Percentiles rank a stretch among this genome's conserved stretches.
Conservation (phyloP, 2,113 vertebrate species). For the Phasianus colchicus region DNA sequence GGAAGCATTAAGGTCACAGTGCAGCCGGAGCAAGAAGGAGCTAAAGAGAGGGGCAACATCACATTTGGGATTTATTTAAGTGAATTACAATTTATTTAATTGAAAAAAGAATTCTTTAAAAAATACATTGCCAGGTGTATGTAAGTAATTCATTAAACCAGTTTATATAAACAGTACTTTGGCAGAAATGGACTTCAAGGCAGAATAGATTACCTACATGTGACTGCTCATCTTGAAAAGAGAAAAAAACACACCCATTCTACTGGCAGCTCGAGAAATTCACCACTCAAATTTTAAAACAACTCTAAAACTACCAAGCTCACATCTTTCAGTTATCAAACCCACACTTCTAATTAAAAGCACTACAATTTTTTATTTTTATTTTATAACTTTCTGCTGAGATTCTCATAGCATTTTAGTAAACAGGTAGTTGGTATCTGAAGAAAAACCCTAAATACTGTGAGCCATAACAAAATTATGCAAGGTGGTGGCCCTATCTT, state of each 20-base stretch:
- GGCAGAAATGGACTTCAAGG: neutral
- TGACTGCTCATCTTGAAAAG: neutral
- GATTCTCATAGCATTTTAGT: neutral
- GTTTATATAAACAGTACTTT: neutral
- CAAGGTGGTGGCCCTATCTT: neutral
- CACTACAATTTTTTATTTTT: neutral
- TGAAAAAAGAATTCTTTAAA: neutral
- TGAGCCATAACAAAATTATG: neutral
- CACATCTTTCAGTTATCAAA: neutral
- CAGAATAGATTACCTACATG: neutral
- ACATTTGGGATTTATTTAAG: neutral
- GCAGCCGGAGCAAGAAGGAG: neutral
- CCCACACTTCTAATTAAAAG: neutral
- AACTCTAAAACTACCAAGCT: neutral
- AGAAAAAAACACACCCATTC: neutral
- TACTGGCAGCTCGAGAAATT: neutral
- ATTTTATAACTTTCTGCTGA: neutral
- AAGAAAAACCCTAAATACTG: neutral
- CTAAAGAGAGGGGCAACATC: neutral
- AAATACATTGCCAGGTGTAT: neutral
- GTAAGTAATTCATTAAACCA: neutral
- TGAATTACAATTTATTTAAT: neutral
- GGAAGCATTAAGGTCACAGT: constrained; percentile 58
- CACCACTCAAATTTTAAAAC: neutral
- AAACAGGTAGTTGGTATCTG: neutral